phyloP scores from a whole-genome alignment of 2,888 invertebrate species.

The Tigriopus californicus region DNA sequence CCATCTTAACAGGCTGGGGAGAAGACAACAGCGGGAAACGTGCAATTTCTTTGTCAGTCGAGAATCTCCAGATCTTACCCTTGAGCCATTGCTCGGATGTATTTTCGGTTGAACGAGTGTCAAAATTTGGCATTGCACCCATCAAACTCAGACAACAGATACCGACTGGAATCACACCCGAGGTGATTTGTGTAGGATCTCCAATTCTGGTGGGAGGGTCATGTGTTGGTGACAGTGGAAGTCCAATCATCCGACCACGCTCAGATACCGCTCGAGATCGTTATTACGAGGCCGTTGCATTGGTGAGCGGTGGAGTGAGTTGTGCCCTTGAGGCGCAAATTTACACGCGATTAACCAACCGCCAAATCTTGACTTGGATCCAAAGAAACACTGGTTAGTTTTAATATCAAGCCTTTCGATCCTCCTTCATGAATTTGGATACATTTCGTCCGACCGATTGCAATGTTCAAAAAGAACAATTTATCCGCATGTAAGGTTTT shows the following conservation, averaged over 20 bases:
- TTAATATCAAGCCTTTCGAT: too few species aligned
- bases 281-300: not conserved
- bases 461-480: too few species aligned
- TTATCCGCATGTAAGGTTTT: too few species aligned
- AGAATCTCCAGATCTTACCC: too few species aligned
- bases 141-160: too few species aligned
- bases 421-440: too few species aligned
- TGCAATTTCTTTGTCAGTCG: not conserved
- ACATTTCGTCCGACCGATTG: too few species aligned
- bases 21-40: not conserved
- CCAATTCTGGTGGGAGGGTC: not conserved
- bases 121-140: too few species aligned
- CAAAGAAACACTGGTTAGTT: not conserved
- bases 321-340: not conserved
- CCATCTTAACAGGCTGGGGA: not conserved
- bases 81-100: too few species aligned
- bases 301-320: not conserved
- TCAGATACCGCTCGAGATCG: not conserved
- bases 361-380: not conserved
- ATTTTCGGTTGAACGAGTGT: too few species aligned
- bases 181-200: too few species aligned
- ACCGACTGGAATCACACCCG: too few species aligned
- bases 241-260: not conserved
- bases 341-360: not conserved
- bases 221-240: not conserved